Conservation (phyloP, 1,140 invertebrate genomes). For the Diorhabda carinulata region DNA sequence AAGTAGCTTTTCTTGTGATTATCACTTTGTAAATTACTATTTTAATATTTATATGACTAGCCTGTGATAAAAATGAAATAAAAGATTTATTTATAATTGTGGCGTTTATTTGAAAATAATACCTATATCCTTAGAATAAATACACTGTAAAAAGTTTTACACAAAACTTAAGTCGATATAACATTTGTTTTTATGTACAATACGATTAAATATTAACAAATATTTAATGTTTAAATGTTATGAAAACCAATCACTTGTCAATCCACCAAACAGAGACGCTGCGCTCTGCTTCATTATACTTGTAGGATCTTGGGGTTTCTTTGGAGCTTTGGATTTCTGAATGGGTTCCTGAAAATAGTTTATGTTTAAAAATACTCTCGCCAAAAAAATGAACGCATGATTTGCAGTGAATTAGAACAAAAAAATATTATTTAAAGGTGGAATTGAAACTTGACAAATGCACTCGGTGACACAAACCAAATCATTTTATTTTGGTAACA, state of each 20-base stretch:
- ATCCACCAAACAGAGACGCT: constrained; percentile 71
- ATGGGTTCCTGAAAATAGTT: constrained; percentile 18
- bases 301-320: constrained; percentile 32
- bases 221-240: constrained; percentile 26
- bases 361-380: too few species aligned
- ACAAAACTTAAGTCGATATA: constrained; percentile 6
- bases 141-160: constrained; percentile 16
- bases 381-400: too few species aligned
- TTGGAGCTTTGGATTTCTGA: constrained; percentile 27
- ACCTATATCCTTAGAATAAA: constrained; percentile 11
- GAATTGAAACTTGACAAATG: too few species aligned
- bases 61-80: constrained; percentile 29
- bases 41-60: constrained; percentile 36
- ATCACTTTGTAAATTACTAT: constrained; percentile 20
- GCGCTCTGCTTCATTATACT: constrained; percentile 61
- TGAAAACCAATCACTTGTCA: constrained; percentile 74
- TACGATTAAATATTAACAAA: constrained; percentile 14
- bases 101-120: background rate
- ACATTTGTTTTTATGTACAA: constrained; percentile 11
- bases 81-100: background rate
- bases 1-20: background rate
- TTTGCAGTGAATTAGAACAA: too few species aligned
- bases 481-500: too few species aligned
- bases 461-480: too few species aligned
- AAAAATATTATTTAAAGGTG: too few species aligned